Base-by-base conservation (phyloP, 2,888 invertebrate genomes). In the Acholoe squamosa region DNA sequence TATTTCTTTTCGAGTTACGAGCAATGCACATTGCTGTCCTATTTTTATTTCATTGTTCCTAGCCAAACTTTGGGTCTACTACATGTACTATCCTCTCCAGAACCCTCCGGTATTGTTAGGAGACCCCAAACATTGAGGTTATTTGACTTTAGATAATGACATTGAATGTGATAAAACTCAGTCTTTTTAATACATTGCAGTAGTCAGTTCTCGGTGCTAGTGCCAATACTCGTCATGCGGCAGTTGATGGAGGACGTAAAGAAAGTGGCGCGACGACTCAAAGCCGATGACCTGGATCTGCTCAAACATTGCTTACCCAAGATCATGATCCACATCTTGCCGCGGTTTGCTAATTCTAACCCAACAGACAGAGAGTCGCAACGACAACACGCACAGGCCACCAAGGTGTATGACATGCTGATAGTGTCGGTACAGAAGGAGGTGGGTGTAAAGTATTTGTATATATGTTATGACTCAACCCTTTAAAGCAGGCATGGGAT, bases 291-390 rank as follows among this genome's bases (percentile, higher is more conserved):
- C 80, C 76, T 91, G 31, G 91, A 92, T 0, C 71, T 94, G 22
- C 90, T 95, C 22, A 86, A 90, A 71, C 71, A 91, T 31, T 93
- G 94, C 91, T 90, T 95, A 3, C 94, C 95, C 0, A 91, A 86
- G 25, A 92, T 94, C 33, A 92, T 95, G 33, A 93, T 94, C 19
- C 94, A 95, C 90, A 94, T 95, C 76, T 93, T 95, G 90, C 95
- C 95, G 5, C 90, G 93, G 90, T 95, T 94, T 93, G 95, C 80
- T 43, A 19, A 28, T 22, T 28, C 25, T 14, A 25, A 34, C n/a
- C 34, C 5, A 22, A 10, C 3, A n/a, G 93, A 93, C 51, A 91
- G 91, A 25, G 84, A 56, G 16, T 90, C 93, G 12, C 93, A 92
- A 91, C 92, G 91, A 28, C 86, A 91, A 67, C 90, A 92, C 7